These are phyloP conservation scores for Bergia sp. DNA, from an alignment of 92 coral and sea anemone genomes.

Conservation along the genomic window DNA sequence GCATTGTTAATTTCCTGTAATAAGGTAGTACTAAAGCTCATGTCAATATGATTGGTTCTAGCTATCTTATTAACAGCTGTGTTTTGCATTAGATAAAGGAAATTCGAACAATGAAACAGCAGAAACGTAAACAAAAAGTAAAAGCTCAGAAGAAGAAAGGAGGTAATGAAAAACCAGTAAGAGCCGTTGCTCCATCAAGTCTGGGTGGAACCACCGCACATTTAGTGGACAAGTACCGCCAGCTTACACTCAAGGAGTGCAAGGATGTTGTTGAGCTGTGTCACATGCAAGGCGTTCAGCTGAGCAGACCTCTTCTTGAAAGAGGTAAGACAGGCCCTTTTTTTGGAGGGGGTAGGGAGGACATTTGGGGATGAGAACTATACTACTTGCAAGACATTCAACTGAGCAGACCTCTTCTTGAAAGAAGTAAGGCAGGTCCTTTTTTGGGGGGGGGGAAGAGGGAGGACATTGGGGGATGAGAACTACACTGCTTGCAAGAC, in stretches of 20 bases:
- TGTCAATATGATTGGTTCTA: neutral
- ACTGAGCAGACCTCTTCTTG: constrained; percentile 69
- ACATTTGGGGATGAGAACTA: no score
- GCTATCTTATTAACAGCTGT: neutral
- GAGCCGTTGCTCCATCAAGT: constrained; percentile 77
- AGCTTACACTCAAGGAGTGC: constrained; percentile 79
- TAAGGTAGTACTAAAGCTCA: no score
- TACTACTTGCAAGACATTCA: constrained; percentile 90
- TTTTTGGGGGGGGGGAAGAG: neutral
- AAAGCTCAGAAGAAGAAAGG: constrained; percentile 78
- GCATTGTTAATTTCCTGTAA: no score
- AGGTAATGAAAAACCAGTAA: constrained; percentile 59
- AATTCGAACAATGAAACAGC: constrained; percentile 85
- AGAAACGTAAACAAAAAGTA: constrained; percentile 85
- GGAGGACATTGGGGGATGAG: no score
- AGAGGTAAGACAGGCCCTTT: constrained; percentile 65
- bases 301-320: constrained; percentile 76
- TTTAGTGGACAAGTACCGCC: constrained; percentile 79
- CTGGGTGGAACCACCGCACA: constrained; percentile 84
- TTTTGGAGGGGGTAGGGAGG: neutral
- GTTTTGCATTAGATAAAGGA: constrained; percentile 66
- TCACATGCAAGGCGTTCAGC: constrained; percentile 92
- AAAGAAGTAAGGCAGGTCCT: constrained; percentile 66
- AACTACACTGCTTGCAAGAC: constrained; percentile 81
- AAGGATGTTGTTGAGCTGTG: constrained; percentile 82